These are phyloP conservation scores for Delichon dasypus DNA, from an alignment of 2,797 vertebrate genomes.

Conservation along the genomic window DNA sequence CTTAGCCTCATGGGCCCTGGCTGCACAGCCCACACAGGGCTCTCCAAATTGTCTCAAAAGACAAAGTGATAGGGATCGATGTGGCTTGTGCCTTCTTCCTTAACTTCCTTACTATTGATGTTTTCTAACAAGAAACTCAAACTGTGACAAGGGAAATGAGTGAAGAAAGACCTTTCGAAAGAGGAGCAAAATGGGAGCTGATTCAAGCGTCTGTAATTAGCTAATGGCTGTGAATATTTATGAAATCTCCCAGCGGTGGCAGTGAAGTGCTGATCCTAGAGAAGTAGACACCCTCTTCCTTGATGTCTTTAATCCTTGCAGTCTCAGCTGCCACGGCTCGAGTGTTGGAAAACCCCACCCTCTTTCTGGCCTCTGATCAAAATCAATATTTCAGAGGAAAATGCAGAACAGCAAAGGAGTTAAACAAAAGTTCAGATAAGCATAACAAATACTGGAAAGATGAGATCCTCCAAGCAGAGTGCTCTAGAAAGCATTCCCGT, in stretches of 20 bases:
- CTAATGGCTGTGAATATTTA: constrained; percentile 13
- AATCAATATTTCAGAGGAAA: constrained; percentile 45
- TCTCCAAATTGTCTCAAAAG: neutral
- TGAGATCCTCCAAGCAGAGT: constrained; percentile 31
- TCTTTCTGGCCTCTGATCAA: constrained; percentile 28
- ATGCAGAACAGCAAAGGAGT: constrained; percentile 4
- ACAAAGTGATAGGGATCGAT: fast-evolving
- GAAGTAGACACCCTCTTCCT: neutral
- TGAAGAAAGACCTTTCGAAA: neutral
- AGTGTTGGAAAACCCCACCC: neutral
- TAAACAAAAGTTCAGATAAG: constrained; percentile 45
- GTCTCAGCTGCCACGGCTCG: neutral
- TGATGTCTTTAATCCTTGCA: neutral
- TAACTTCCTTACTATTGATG: neutral
- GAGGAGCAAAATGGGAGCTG: neutral
- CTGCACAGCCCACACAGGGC: neutral
- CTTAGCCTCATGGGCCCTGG: neutral
- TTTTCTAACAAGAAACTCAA: constrained; percentile 7
- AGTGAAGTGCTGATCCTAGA: neutral
- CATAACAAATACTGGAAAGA: constrained; percentile 32
- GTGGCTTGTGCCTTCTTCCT: neutral
- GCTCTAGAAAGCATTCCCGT: constrained; percentile 15
- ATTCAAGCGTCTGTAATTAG: constrained; percentile 12
- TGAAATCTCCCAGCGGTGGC: neutral
- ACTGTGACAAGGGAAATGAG: neutral